phyloP scores from a whole-genome alignment of 2,113 vertebrate genomes.

The Chroicocephalus ridibundus region DNA sequence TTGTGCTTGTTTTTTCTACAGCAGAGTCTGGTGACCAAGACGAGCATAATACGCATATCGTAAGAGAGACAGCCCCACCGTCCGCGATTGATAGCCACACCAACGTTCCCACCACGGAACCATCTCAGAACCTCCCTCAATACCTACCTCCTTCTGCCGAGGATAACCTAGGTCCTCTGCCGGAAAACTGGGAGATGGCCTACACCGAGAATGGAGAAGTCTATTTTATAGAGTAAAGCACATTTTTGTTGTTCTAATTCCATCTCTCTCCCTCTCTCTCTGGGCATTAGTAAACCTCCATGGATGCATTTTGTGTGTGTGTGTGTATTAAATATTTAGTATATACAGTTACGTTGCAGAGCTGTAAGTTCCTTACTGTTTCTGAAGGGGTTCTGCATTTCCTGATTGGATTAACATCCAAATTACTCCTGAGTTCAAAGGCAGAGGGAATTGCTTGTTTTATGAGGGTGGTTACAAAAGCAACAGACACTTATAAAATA shows the following conservation, averaged over 20 bases:
- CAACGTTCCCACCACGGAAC: conserved; percentile 92
- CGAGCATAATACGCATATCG: conserved; percentile 75
- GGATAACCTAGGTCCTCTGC: conserved; percentile 95
- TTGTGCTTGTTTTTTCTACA: conserved; percentile 39
- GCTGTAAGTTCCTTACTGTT: neutral
- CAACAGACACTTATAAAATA: neutral
- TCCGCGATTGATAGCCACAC: conserved; percentile 74
- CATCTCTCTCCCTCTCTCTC: neutral
- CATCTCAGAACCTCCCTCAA: conserved; percentile 91
- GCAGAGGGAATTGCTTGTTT: neutral
- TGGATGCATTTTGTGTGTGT: neutral
- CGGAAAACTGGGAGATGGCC: conserved; percentile 99
- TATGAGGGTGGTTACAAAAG: neutral
- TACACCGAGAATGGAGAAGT: conserved; percentile 99
- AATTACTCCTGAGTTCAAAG: conserved; percentile 28
- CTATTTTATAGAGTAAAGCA: conserved; percentile 98
- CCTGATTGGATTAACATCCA: conserved; percentile 17
- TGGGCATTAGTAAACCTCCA: neutral
- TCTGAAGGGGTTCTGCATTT: conserved; percentile 21
- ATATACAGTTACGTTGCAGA: neutral
- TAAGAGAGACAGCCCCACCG: conserved; percentile 73
- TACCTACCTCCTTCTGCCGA: conserved; percentile 93
- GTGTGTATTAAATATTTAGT: conserved; percentile 16
- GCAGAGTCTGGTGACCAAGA: conserved; percentile 95
- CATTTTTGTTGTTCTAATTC: neutral